Evolutionary conservation across 2,888 invertebrate genomes (phyloP).

Genomic region (Phortica magna): DNA sequence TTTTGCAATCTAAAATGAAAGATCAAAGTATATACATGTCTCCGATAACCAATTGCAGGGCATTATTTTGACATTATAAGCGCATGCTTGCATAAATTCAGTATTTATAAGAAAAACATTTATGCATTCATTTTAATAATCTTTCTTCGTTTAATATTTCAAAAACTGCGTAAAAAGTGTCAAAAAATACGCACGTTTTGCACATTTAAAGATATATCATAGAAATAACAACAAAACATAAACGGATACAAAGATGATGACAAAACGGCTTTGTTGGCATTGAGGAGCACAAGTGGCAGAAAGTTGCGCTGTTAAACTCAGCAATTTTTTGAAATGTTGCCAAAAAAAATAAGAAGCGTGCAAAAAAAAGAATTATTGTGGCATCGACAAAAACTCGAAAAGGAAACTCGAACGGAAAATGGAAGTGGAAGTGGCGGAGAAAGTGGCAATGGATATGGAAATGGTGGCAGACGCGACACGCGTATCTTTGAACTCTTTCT

Average conservation of each 20-base stretch:
- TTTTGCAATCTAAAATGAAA: too few relatives aligned
- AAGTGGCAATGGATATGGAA: background rate
- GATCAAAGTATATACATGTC: too few relatives aligned
- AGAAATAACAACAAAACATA: conserved; percentile 6
- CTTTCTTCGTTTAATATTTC: too few relatives aligned
- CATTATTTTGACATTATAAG: too few relatives aligned
- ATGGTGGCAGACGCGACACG: too few relatives aligned
- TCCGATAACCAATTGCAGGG: too few relatives aligned
- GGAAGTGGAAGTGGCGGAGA: background rate
- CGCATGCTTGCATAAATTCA: too few relatives aligned
- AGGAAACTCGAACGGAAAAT: background rate
- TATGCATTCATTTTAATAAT: too few relatives aligned
- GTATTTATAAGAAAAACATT: too few relatives aligned
- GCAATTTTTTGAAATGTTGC: conserved; percentile 9
- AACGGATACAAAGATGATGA: background rate
- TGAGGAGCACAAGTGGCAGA: background rate
- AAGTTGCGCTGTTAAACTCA: background rate
- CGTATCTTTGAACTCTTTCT: background rate
- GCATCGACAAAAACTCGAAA: background rate
- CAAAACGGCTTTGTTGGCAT: conserved; percentile 12
- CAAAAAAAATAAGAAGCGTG: background rate
- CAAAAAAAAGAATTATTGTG: background rate
- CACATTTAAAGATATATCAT: conserved; percentile 32
- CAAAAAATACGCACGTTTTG: conserved; percentile 36
- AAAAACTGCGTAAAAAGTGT: conserved; percentile 29